Evolutionary conservation across 30 jellyfish, hydroid and myxozoan genomes (phyloP).

Genomic region (Cassiopea xamachana): DNA sequence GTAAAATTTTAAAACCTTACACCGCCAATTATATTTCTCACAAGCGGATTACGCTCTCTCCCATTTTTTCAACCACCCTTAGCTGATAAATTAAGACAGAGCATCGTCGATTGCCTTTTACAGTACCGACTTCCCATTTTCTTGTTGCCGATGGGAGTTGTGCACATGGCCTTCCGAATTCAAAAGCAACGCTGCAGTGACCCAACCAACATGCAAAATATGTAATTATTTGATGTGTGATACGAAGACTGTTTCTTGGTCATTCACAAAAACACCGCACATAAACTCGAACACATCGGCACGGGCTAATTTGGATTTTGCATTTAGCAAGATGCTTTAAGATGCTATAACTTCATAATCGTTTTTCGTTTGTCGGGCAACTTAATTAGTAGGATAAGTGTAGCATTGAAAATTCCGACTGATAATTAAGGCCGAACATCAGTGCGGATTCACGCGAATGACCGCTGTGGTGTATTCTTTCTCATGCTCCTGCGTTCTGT

Average conservation of each 20-base stretch:
- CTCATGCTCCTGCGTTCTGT: background rate
- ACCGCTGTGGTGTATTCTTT: background rate
- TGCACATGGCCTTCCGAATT: constrained; percentile 39
- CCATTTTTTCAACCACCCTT: constrained; percentile 9
- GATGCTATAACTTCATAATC: constrained; percentile 23
- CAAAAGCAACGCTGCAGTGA: constrained; percentile 26
- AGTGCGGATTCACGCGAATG: constrained; percentile 14
- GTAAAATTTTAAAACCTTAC: background rate
- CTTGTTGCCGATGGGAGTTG: constrained; percentile 8
- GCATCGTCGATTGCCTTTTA: background rate
- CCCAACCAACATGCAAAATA: constrained; percentile 27
- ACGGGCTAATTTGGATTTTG: constrained; percentile 33
- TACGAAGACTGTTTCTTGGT: constrained; percentile 41
- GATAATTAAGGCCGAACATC: constrained; percentile 12
- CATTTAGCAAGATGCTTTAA: constrained; percentile 13
- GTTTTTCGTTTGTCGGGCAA: constrained; percentile 57
- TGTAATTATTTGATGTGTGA: constrained; percentile 1
- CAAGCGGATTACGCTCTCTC: constrained; percentile 47
- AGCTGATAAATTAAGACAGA: background rate
- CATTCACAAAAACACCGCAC: constrained; percentile 54
- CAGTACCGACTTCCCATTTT: constrained; percentile 1
- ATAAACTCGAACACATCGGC: constrained; percentile 38
- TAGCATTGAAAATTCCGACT: constrained; percentile 42
- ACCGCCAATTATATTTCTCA: constrained; percentile 67
- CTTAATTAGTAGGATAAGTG: constrained; percentile 58